Evolutionary conservation across 1,140 invertebrate genomes (phyloP).

Genomic region (Brachionus rubens): DNA sequence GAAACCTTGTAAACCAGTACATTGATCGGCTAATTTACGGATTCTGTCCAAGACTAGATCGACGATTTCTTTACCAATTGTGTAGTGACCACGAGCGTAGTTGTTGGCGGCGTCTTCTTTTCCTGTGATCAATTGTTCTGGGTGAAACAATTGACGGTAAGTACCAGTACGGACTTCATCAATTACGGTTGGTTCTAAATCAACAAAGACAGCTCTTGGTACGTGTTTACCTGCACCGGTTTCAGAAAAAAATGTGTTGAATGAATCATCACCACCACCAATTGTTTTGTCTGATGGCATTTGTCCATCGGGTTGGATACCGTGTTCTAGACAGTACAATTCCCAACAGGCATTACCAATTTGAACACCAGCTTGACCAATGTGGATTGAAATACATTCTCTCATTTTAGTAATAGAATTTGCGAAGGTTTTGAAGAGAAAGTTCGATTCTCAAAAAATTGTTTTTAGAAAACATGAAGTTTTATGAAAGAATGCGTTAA

Average conservation of each 20-base stretch:
- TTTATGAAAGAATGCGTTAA: no score
- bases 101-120: slow-evolving; percentile 85
- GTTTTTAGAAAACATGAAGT: no score
- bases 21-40: slow-evolving; percentile 55
- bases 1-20: slow-evolving; percentile 41
- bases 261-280: no score
- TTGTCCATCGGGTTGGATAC: slow-evolving; percentile 46
- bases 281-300: no score
- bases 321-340: slow-evolving; percentile 12
- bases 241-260: no score
- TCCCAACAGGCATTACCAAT: slow-evolving; percentile 42
- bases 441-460: no score
- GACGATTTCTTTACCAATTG: slow-evolving; percentile 81
- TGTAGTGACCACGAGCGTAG: slow-evolving; percentile 83
- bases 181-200: slow-evolving; percentile 57
- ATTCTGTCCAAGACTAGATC: slow-evolving; percentile 71
- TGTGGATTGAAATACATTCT: not conserved
- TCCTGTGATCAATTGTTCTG: slow-evolving; percentile 61
- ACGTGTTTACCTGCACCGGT: no score
- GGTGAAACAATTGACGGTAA: slow-evolving; percentile 57
- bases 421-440: no score
- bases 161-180: slow-evolving; percentile 52
- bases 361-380: slow-evolving; percentile 13
- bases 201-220: slow-evolving; percentile 48
- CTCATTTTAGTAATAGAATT: no score